phyloP scores from a whole-genome alignment of 2,113 vertebrate species.

The Alligator sinensis region DNA sequence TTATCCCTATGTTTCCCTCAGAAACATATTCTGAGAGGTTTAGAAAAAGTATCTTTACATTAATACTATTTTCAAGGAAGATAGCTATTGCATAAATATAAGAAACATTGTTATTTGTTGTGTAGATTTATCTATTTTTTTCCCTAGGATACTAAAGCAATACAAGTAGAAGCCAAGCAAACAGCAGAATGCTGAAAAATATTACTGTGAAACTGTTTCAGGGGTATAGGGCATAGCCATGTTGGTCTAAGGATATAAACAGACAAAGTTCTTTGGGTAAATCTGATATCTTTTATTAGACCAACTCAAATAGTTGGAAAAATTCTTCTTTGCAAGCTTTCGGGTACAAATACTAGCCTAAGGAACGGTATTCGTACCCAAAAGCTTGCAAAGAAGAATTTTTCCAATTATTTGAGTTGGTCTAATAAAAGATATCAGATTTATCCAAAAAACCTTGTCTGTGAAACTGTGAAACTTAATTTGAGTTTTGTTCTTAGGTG shows the following conservation, averaged over 20 bases:
- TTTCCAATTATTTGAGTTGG: too few relatives aligned
- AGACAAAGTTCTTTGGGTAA: too few relatives aligned
- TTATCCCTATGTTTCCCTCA: accelerated
- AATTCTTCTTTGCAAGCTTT: too few relatives aligned
- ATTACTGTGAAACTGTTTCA: too few relatives aligned
- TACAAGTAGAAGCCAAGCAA: background rate
- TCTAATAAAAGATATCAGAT: too few relatives aligned
- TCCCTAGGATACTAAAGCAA: background rate
- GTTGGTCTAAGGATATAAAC: too few relatives aligned
- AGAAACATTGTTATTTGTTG: background rate
- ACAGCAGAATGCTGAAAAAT: background rate
- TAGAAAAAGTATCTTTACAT: background rate
- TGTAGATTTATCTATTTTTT: background rate
- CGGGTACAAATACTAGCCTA: too few relatives aligned
- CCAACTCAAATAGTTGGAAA: too few relatives aligned
- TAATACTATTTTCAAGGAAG: background rate
- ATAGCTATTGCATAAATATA: background rate
- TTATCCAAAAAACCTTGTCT: too few relatives aligned
- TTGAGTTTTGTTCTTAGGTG: background rate
- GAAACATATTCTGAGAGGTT: background rate
- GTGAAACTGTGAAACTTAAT: background rate
- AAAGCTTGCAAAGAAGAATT: too few relatives aligned
- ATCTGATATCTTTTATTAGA: too few relatives aligned
- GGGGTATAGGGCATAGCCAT: too few relatives aligned
- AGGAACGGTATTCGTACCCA: background rate